Percentiles rank a stretch among this genome's conserved stretches.
Evolutionary conservation across 2,797 vertebrate genomes (phyloP).

Genomic region (Danio kyathit): DNA sequence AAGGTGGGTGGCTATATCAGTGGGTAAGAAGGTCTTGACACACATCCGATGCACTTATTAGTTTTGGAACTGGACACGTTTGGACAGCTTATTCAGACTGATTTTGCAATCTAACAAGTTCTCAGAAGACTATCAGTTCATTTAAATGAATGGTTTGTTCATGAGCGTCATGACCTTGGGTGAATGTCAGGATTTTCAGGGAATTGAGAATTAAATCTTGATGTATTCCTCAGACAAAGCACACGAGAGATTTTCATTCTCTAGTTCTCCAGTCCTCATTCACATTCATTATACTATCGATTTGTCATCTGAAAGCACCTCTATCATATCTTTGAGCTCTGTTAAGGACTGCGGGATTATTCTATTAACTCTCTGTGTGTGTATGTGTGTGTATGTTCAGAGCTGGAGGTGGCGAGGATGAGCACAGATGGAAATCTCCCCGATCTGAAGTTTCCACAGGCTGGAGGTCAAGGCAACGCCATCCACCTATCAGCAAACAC

Average conservation of each 20-base stretch:
- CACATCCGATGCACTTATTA: too few species aligned
- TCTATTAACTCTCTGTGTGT: neutral
- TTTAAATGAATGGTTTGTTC: too few species aligned
- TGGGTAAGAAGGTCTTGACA: too few species aligned
- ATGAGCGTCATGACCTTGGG: neutral
- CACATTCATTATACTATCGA: neutral
- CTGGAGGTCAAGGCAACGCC: constrained; percentile 87
- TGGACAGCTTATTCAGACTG: too few species aligned
- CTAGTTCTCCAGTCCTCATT: neutral
- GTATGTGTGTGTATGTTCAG: constrained; percentile 70
- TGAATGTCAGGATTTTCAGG: neutral
- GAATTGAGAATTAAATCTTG: neutral
- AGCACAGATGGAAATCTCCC: constrained; percentile 96
- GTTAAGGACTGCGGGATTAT: too few species aligned
- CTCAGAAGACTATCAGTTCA: too few species aligned
- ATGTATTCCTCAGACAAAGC: neutral
- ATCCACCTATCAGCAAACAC: constrained; percentile 97
- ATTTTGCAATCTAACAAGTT: too few species aligned
- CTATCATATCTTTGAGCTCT: too few species aligned
- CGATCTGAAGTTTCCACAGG: constrained; percentile 95
- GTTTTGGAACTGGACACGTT: too few species aligned
- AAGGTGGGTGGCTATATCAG: too few species aligned
- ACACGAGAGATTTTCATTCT: neutral
- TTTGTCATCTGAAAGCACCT: neutral
- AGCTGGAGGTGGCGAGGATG: constrained; percentile 95